Evolutionary conservation across 2,113 vertebrate genomes (phyloP).

Genomic region (Arothron firmamentum): DNA sequence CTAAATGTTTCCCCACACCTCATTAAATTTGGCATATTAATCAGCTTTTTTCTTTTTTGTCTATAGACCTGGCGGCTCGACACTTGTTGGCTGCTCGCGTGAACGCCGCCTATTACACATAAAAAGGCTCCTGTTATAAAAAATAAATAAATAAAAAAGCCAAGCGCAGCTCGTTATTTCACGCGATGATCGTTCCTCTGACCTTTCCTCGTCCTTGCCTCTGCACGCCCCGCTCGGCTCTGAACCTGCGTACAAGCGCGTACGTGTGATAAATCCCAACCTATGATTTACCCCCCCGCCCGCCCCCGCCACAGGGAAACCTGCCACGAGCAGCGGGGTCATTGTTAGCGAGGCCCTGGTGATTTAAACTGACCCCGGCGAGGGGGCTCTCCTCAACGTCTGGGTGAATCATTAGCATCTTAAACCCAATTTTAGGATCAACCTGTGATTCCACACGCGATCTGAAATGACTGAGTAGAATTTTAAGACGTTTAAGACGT

Average conservation of each 20-base stretch:
- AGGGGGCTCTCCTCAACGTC: slow-evolving; percentile 13
- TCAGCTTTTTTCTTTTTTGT: background rate
- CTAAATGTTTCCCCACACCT: background rate
- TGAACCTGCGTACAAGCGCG: slow-evolving; percentile 58
- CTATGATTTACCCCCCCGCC: slow-evolving; percentile 45
- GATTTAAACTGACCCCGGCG: slow-evolving; percentile 32
- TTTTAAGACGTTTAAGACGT: background rate
- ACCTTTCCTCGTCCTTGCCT: slow-evolving; percentile 55
- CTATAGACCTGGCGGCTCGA: too few species aligned
- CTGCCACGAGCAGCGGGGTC: slow-evolving; percentile 41
- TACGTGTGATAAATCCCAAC: slow-evolving; percentile 57
- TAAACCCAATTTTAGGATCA: slow-evolving; percentile 7
- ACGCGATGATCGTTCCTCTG: slow-evolving; percentile 26
- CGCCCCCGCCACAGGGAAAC: slow-evolving; percentile 5
- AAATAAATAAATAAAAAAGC: slow-evolving; percentile 1
- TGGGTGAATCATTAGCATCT: slow-evolving; percentile 26
- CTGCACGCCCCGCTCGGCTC: slow-evolving; percentile 19
- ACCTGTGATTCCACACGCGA: slow-evolving; percentile 22
- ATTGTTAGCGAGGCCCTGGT: slow-evolving; percentile 22
- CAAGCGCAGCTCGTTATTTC: slow-evolving; percentile 2
- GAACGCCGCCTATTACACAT: background rate
- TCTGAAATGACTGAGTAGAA: background rate
- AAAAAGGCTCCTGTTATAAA: background rate
- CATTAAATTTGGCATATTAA: background rate
- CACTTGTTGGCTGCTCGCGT: too few species aligned